Base-by-base conservation (phyloP, 1,140 invertebrate genomes). In the Bombus sylvicola region DNA sequence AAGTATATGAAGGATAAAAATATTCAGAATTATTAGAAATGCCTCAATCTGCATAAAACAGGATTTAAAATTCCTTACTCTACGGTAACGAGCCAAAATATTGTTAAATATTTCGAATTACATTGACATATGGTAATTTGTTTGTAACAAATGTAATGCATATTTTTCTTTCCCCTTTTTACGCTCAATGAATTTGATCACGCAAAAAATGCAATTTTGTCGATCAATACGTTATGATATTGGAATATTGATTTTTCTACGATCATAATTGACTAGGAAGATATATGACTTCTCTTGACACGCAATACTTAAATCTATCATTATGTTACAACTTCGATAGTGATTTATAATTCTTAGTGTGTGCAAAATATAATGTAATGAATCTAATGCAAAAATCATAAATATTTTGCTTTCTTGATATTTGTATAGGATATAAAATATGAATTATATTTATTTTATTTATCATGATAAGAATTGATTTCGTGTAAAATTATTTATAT, bases 41-140 rank as follows among this genome's bases (percentile, higher is more conserved):
- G 81, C 81, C 74, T 78, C 74, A 83, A 57, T 43, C 64, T 78
- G 39, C 64, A 78, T 78, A 15, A 73, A 28, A 57, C 9, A 8
- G 15, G 22, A 28, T n/a, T 37, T 43, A 31, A 64, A 68, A 75
- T 75, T 28, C 15, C 12, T 75, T 13, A 64, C 6, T 34, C 18
- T 68, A 69, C 28, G 62, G 71, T 75, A 76, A 83, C 72, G 59
- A 75, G 81, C 72, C 72, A 83, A 83, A 77, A 83, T 83, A 83
- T 83, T 77, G 73, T 76, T 62, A 41, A 76, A 76, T 37, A 75
- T 57, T 62, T 59, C 10, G 22, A 64, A 64, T 66, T 62, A 76
- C 59, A 34, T 41, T 75, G 34, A 64, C 39, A 37, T n/a, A 41
- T 31, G 13, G 6, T 69, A 78, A 39, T 69, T 53, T 25, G 43